Percentiles rank a stretch among this genome's conserved stretches.
Evolutionary conservation across 2,888 invertebrate species (phyloP).

Genomic region (Cryptocephalus primarius): DNA sequence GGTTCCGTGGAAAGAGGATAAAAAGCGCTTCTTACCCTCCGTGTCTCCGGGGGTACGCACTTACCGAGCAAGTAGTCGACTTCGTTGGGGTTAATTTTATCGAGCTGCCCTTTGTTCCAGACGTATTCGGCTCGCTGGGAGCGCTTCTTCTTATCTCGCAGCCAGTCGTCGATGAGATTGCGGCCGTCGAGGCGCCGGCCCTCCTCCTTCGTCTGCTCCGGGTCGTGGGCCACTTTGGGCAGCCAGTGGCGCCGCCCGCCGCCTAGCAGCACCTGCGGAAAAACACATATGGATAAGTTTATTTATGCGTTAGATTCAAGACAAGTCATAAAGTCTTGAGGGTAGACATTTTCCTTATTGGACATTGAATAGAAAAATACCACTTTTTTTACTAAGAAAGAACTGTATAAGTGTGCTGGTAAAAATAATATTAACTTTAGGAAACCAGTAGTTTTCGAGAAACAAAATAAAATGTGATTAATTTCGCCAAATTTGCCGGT

Average conservation of each 20-base stretch:
- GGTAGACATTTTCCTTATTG: too few species aligned
- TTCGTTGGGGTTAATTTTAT: conserved; percentile 54
- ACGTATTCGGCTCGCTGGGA: conserved; percentile 61
- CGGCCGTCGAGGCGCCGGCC: conserved; percentile 64
- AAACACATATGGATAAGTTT: neutral
- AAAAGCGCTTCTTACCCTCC: too few species aligned
- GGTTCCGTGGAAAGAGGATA: too few species aligned
- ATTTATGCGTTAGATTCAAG: too few species aligned
- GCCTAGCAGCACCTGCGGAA: conserved; percentile 60
- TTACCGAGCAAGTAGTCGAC: conserved; percentile 66
- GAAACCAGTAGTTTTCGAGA: too few species aligned
- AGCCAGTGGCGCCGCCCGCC: conserved; percentile 68
- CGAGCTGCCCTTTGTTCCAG: conserved; percentile 61
- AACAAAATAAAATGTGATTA: too few species aligned
- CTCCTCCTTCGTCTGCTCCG: conserved; percentile 57
- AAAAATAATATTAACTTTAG: too few species aligned
- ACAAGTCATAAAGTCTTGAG: too few species aligned
- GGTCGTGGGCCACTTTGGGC: conserved; percentile 59
- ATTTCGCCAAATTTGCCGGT: too few species aligned
- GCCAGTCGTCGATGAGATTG: conserved; percentile 72
- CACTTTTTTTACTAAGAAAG: too few species aligned
- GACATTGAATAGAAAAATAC: too few species aligned
- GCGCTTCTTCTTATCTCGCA: conserved; percentile 58
- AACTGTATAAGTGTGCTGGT: too few species aligned
- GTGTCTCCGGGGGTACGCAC: conserved; percentile 12